These are phyloP conservation scores for Nudaria mundana DNA, from an alignment of 2,888 invertebrate genomes.

Conservation along the genomic window DNA sequence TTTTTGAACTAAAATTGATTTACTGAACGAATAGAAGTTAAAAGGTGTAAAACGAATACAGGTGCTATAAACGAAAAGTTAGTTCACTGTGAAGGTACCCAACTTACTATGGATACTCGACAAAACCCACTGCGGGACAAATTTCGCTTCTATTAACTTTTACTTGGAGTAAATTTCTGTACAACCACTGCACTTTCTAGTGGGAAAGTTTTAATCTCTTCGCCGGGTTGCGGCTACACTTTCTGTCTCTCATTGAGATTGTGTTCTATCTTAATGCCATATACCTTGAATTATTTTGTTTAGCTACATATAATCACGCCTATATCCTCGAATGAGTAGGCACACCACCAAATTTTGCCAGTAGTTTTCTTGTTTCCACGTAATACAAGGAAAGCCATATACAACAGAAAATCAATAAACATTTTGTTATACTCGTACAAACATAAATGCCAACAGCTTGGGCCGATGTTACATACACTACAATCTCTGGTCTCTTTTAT, in stretches of 20 bases:
- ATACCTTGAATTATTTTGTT: too few species aligned
- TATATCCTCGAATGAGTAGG: too few species aligned
- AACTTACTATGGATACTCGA: conserved; percentile 51
- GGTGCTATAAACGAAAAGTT: conserved; percentile 49
- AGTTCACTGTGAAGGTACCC: conserved; percentile 44
- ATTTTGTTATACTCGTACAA: too few species aligned
- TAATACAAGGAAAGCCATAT: too few species aligned
- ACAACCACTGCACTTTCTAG: conserved; percentile 72
- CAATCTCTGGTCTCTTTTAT: too few species aligned
- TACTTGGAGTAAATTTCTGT: conserved; percentile 71
- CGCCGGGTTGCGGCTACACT: conserved; percentile 44
- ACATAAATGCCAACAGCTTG: too few species aligned
- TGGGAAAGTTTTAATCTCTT: conserved; percentile 74
- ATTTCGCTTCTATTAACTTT: conserved; percentile 79
- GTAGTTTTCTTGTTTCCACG: too few species aligned
- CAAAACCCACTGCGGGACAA: conserved; percentile 68
- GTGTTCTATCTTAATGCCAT: background rate
- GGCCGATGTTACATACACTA: too few species aligned
- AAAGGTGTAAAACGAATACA: conserved; percentile 37
- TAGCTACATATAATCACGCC: too few species aligned
- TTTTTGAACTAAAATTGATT: conserved; percentile 36
- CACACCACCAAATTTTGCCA: too few species aligned
- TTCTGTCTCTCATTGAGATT: conserved; percentile 36
- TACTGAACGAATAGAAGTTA: background rate
- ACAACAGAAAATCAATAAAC: too few species aligned